phyloP scores from a whole-genome alignment of 1,140 invertebrate species.

The Leptoteleia sp. region DNA sequence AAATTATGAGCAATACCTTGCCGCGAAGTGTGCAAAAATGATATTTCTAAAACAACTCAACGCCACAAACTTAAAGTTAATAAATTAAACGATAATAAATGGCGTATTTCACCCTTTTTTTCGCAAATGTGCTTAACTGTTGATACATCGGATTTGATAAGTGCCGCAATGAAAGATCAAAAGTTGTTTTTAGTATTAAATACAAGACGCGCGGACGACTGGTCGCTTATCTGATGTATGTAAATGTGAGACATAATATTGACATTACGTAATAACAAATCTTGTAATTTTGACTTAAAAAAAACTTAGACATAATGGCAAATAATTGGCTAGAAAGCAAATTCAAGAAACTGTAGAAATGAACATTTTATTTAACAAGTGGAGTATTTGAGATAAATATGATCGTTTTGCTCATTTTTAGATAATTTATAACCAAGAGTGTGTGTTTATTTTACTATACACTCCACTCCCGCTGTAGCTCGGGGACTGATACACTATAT shows the following conservation, averaged over 20 bases:
- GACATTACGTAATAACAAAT: conserved; percentile 41
- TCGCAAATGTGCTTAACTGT: conserved; percentile 17
- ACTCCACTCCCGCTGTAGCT: too few species aligned
- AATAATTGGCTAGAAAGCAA: too few species aligned
- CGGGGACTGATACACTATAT: too few species aligned
- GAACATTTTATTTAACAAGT: too few species aligned
- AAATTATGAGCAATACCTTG: conserved; percentile 19
- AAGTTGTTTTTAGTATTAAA: conserved; percentile 47
- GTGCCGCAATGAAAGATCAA: conserved; percentile 45
- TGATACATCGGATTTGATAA: conserved; percentile 29
- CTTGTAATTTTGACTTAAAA: conserved; percentile 34
- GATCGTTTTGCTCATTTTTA: too few species aligned
- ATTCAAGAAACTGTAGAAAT: too few species aligned
- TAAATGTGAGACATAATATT: conserved; percentile 42
- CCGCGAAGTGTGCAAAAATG: conserved; percentile 15
- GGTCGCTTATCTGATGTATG: conserved; percentile 34
- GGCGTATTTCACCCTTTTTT: conserved; percentile 19
- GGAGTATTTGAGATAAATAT: too few species aligned
- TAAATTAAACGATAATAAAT: conserved; percentile 38
- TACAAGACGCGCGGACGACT: conserved; percentile 16
- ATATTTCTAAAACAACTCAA: conserved; percentile 22
- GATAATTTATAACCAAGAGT: too few species aligned
- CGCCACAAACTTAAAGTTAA: conserved; percentile 6
- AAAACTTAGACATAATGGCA: too few species aligned
- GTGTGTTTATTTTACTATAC: too few species aligned